These are phyloP conservation scores for Aphelinus certus DNA, from an alignment of 1,140 invertebrate species.

Conservation along the genomic window DNA sequence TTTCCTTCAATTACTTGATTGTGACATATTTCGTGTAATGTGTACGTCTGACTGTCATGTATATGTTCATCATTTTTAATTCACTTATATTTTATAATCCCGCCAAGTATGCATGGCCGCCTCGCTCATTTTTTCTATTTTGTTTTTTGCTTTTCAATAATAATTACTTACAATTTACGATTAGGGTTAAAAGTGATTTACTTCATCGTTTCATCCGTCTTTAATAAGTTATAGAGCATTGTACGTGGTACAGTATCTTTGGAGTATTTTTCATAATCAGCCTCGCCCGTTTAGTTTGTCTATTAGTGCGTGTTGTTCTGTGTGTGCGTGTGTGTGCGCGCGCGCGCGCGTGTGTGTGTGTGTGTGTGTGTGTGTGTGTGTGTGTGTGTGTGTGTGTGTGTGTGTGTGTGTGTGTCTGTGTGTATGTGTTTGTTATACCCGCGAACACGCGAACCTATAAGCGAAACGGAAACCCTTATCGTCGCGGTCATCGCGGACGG, in stretches of 20 bases:
- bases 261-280: conserved; percentile 48
- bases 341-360: no score
- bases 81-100: conserved; percentile 17
- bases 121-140: conserved; percentile 23
- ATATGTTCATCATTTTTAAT: background rate
- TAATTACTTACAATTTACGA: conserved; percentile 59
- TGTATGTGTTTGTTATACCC: conserved; percentile 6
- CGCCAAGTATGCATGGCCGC: background rate
- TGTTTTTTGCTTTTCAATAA: conserved; percentile 44
- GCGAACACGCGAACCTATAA: conserved; percentile 42
- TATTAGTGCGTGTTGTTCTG: background rate
- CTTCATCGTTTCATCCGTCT: conserved; percentile 45
- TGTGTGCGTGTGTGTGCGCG: background rate
- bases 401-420: no score
- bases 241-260: conserved; percentile 62
- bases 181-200: conserved; percentile 55
- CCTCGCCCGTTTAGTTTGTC: conserved; percentile 9
- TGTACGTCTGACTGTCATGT: conserved; percentile 35
- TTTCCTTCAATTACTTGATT: conserved; percentile 39
- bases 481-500: conserved; percentile 11
- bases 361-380: no score
- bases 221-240: conserved; percentile 59
- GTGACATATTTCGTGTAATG: conserved; percentile 22
- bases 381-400: no score
- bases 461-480: conserved; percentile 4